phyloP scores from a whole-genome alignment of 2,797 vertebrate species.

The Meriones psammophilus region DNA sequence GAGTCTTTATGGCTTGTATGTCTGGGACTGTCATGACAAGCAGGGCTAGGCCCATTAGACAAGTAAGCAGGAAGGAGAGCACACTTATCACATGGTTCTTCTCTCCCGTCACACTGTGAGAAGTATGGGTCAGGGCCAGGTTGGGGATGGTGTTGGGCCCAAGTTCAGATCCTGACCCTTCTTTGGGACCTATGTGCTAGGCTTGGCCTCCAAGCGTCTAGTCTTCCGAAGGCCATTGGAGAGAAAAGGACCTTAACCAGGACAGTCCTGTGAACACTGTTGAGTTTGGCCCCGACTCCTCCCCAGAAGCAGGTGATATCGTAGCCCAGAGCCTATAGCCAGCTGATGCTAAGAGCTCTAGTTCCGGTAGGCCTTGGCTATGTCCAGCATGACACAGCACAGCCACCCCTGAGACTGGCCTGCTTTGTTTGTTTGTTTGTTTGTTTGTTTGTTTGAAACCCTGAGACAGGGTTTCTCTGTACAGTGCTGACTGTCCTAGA shows the following conservation, averaged over 20 bases:
- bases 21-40: background rate
- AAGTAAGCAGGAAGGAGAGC: background rate
- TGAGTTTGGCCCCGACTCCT: background rate
- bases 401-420: background rate
- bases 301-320: background rate
- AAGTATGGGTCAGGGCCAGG: background rate
- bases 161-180: background rate
- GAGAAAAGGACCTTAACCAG: background rate
- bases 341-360: background rate
- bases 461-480: background rate
- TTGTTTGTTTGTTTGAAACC: too few relatives aligned
- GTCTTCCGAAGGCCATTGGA: background rate
- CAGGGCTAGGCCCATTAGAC: background rate
- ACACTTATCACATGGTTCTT: background rate
- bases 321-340: background rate
- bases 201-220: background rate
- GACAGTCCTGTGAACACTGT: background rate
- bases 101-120: background rate
- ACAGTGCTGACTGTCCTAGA: background rate
- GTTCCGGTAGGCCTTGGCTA: background rate
- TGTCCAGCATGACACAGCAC: background rate
- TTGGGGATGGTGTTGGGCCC: background rate
- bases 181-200: background rate
- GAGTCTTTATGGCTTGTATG: fast-evolving
- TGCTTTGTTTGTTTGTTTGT: background rate